These are phyloP conservation scores for Trachelus troglodyta DNA, from an alignment of 2,888 invertebrate species.

Conservation along the genomic window DNA sequence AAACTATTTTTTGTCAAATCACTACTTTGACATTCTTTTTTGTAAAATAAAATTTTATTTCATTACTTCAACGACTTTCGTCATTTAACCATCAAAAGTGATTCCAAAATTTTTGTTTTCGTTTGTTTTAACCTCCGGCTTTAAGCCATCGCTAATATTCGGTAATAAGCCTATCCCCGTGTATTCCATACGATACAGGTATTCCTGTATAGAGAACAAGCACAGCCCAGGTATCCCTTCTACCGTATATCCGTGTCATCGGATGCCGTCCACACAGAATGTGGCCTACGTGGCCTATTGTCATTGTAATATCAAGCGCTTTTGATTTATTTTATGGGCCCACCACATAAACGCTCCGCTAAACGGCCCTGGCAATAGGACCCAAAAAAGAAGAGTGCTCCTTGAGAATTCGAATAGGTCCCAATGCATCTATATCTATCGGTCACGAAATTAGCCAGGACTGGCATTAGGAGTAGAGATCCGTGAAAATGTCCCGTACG, in stretches of 20 bases:
- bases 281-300: slow-evolving; percentile 45
- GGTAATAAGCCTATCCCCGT: slow-evolving; percentile 21
- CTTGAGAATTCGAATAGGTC: background rate
- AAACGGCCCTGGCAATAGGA: slow-evolving; percentile 25
- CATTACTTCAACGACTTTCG: no score
- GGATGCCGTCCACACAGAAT: slow-evolving; percentile 37
- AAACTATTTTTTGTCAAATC: no score
- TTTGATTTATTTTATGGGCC: slow-evolving; percentile 57
- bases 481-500: background rate
- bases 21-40: no score
- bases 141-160: slow-evolving; percentile 8
- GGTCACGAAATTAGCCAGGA: no score
- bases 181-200: slow-evolving; percentile 17
- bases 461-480: background rate
- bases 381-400: background rate
- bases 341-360: slow-evolving; percentile 43
- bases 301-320: slow-evolving; percentile 54
- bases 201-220: background rate
- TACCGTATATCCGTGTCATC: slow-evolving; percentile 41
- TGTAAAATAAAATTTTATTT: no score
- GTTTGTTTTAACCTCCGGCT: background rate
- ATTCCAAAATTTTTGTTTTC: no score
- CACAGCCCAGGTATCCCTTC: slow-evolving; percentile 26
- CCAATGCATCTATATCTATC: no score
- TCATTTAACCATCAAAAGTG: rapidly evolving